phyloP scores from a whole-genome alignment of 2,113 vertebrate genomes.

The Sylvietta virens region DNA sequence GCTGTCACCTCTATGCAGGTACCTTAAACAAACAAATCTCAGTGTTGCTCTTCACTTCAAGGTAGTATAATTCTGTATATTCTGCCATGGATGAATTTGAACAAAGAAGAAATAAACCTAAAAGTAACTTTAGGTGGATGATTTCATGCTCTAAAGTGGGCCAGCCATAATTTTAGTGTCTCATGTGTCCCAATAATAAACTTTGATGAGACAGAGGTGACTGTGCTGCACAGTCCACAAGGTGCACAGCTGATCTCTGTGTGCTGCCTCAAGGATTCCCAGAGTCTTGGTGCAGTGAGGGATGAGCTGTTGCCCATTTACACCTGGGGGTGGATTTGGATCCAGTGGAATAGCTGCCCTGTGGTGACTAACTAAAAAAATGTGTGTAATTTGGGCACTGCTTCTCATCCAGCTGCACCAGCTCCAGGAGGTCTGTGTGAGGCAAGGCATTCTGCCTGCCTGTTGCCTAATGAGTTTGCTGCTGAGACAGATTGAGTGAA shows the following conservation, averaged over 20 bases:
- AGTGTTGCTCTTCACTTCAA: neutral
- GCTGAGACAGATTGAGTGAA: neutral
- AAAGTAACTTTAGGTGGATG: neutral
- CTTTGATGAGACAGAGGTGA: neutral
- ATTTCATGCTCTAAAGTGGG: neutral
- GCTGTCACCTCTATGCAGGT: neutral
- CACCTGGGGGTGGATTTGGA: neutral
- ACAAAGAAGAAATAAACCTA: neutral
- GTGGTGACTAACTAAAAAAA: neutral
- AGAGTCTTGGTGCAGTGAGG: neutral
- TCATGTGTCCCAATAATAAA: neutral
- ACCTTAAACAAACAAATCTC: neutral
- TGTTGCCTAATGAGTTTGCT: neutral
- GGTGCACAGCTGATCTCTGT: neutral
- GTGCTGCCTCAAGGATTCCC: neutral
- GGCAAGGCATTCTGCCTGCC: neutral
- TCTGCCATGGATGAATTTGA: neutral
- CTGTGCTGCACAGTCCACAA: neutral
- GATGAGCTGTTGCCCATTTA: neutral
- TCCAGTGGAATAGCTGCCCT: neutral
- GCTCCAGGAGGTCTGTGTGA: neutral
- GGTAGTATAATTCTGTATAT: neutral
- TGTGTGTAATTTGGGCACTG: neutral
- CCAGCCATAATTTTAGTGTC: neutral
- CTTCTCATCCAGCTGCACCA: neutral